Percentiles rank a stretch among this genome's conserved stretches.
These are phyloP conservation scores for Andrena praecox DNA, from an alignment of 2,888 invertebrate genomes.

Conservation along the genomic window DNA sequence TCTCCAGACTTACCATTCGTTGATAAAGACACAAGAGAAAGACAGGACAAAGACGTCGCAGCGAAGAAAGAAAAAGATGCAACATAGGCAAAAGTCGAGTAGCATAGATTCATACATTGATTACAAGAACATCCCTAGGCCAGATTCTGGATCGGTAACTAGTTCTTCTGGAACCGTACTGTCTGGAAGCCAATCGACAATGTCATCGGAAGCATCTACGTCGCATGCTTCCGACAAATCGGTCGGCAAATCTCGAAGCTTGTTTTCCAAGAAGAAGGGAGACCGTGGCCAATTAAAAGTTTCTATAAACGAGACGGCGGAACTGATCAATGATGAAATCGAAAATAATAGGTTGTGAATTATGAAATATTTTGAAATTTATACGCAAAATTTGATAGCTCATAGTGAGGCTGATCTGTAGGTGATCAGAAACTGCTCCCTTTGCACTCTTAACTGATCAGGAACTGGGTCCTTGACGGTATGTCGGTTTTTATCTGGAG, in stretches of 20 bases:
- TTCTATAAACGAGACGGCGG: conserved; percentile 85
- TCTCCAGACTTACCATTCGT: conserved; percentile 60
- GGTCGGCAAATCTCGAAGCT: conserved; percentile 69
- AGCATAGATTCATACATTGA: conserved; percentile 78
- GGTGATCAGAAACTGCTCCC: no score
- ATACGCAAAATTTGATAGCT: no score
- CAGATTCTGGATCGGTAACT: conserved; percentile 78
- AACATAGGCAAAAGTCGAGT: conserved; percentile 70
- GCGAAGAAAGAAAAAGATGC: conserved; percentile 71
- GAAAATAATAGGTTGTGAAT: conserved; percentile 56
- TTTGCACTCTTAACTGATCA: no score
- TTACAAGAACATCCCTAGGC: conserved; percentile 74
- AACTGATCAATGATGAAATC: conserved; percentile 82
- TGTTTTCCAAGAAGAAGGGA: conserved; percentile 79
- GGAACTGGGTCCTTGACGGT: no score
- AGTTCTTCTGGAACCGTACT: conserved; percentile 76
- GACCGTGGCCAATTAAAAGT: conserved; percentile 82
- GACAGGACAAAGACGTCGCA: conserved; percentile 40
- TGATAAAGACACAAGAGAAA: conserved; percentile 37
- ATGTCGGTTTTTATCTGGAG: no score
- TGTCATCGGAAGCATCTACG: conserved; percentile 66
- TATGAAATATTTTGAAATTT: no score
- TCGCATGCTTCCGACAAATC: conserved; percentile 73
- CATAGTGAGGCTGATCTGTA: no score
- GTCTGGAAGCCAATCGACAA: conserved; percentile 74